A percentile compares a stretch with the other conserved stretches of the same genome.
phyloP scores from a whole-genome alignment of 1,140 invertebrate genomes.

The Aphaenogaster floridana region DNA sequence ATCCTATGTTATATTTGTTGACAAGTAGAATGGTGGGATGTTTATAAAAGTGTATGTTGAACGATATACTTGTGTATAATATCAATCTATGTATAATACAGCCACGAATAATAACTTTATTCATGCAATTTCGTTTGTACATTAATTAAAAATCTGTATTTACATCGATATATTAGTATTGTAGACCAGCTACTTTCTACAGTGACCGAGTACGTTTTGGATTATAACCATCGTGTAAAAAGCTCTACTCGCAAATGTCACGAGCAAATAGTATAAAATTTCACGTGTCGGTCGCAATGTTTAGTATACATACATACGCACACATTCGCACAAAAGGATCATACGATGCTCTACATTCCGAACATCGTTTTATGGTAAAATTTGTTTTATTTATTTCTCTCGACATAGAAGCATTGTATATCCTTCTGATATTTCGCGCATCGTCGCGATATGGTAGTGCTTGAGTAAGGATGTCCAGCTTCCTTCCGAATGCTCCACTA shows the following conservation, averaged over 20 bases:
- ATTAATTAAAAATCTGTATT: constrained; percentile 72
- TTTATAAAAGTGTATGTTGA: neutral
- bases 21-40: neutral
- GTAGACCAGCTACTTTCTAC: constrained; percentile 40
- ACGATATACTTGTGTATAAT: constrained; percentile 6
- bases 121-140: constrained; percentile 71
- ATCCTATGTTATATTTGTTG: neutral
- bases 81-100: constrained; percentile 36
- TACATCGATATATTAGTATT: constrained; percentile 62
- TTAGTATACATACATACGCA: neutral
- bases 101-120: constrained; percentile 54
- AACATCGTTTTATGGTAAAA: constrained; percentile 28
- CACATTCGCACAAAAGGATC: neutral
- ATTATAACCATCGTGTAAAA: constrained; percentile 68
- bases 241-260: constrained; percentile 38
- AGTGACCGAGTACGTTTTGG: constrained; percentile 12
- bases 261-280: constrained; percentile 66
- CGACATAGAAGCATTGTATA: neutral
- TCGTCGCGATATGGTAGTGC: constrained; percentile 5
- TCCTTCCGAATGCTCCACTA: neutral
- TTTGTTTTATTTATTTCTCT: constrained; percentile 45
- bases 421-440: constrained; percentile 3
- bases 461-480: neutral
- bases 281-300: neutral
- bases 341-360: neutral